Percentiles rank a stretch among this genome's conserved stretches.
phyloP scores from a whole-genome alignment of 2,797 vertebrate species.

The Coccyzus lansbergi region DNA sequence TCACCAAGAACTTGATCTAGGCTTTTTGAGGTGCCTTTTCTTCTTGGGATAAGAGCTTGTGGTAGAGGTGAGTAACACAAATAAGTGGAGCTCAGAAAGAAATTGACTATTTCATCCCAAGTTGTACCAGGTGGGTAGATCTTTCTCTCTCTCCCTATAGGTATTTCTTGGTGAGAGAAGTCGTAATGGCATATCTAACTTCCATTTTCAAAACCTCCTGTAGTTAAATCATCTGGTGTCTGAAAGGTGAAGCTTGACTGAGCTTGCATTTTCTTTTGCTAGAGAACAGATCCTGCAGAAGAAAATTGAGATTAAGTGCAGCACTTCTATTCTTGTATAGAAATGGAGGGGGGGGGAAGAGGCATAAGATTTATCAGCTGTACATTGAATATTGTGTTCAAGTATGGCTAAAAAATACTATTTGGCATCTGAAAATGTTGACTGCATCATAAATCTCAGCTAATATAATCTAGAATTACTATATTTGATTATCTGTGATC shows the following conservation, averaged over 20 bases:
- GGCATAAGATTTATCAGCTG: conserved; percentile 19
- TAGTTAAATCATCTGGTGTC: neutral
- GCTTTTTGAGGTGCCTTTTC: neutral
- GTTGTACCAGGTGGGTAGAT: neutral
- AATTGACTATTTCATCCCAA: neutral
- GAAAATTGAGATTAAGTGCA: neutral
- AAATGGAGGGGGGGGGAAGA: neutral
- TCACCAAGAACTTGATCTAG: neutral
- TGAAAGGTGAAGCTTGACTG: neutral
- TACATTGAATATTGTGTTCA: conserved; percentile 7
- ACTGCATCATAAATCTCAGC: conserved; percentile 48
- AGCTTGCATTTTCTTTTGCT: neutral
- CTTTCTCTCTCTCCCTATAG: neutral
- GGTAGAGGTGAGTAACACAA: neutral
- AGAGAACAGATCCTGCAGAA: neutral
- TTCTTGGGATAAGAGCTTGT: neutral
- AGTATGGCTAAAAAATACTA: conserved; percentile 14
- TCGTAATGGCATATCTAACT: neutral
- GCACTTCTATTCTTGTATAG: neutral
- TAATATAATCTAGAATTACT: conserved; percentile 48
- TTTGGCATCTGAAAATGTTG: conserved; percentile 17
- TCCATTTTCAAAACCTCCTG: neutral
- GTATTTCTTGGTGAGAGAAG: neutral
- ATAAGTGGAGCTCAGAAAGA: neutral
- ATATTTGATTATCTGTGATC: conserved; percentile 24